Evolutionary conservation across 1,140 invertebrate species (phyloP).

Genomic region (Drosophila gunungcola): DNA sequence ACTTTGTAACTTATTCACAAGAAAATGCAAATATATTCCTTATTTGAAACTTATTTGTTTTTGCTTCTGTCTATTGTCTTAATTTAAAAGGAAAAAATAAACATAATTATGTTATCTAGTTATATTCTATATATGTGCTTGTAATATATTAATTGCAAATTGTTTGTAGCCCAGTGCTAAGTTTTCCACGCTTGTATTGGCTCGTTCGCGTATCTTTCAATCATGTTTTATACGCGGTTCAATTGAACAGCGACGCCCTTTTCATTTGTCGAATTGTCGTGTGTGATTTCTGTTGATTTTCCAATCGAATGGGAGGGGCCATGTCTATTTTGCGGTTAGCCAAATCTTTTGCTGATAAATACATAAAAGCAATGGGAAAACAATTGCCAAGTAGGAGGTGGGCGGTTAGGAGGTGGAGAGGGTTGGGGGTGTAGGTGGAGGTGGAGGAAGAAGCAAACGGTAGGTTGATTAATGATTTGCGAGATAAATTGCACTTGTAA

Average conservation of each 20-base stretch:
- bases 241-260: conserved; percentile 72
- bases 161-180: conserved; percentile 38
- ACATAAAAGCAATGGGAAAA: conserved; percentile 24
- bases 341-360: conserved; percentile 44
- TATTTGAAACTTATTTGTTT: too few relatives aligned
- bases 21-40: too few relatives aligned
- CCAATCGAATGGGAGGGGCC: conserved; percentile 55
- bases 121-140: too few relatives aligned
- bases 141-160: too few relatives aligned
- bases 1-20: too few relatives aligned
- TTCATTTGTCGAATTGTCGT: conserved; percentile 49
- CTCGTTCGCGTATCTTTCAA: conserved; percentile 55
- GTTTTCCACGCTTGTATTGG: conserved; percentile 5
- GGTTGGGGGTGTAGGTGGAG: neutral
- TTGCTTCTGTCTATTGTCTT: too few relatives aligned
- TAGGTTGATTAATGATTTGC: conserved; percentile 79
- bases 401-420: neutral
- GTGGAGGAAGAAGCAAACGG: conserved; percentile 17
- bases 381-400: conserved; percentile 17
- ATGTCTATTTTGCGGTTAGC: conserved; percentile 36
- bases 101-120: too few relatives aligned
- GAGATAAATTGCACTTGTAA: conserved; percentile 83
- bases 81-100: too few relatives aligned
- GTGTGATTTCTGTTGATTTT: conserved; percentile 19
- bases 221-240: conserved; percentile 66